These are phyloP conservation scores for Tinamus guttatus DNA, from an alignment of 2,113 vertebrate genomes.

Conservation along the genomic window DNA sequence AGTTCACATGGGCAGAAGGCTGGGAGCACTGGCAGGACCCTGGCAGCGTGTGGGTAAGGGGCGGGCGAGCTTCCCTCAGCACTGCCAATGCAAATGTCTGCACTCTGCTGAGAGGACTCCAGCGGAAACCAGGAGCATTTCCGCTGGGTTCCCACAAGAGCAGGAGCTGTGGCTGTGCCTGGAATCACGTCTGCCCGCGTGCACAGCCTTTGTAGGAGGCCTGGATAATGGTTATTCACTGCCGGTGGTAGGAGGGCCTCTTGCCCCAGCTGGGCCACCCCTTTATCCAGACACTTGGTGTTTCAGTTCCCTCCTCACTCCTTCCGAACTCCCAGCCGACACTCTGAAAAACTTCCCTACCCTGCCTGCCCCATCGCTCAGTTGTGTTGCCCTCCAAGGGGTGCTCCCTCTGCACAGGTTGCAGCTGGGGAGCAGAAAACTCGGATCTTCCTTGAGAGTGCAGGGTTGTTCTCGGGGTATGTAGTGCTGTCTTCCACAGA, in stretches of 20 bases:
- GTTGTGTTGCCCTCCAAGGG: background rate
- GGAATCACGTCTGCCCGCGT: constrained; percentile 59
- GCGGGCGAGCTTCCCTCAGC: background rate
- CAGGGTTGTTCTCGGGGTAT: background rate
- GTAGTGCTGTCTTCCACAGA: background rate
- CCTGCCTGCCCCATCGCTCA: background rate
- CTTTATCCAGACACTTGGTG: constrained; percentile 36
- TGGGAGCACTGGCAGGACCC: constrained; percentile 17
- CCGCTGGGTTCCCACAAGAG: constrained; percentile 47
- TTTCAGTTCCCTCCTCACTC: background rate
- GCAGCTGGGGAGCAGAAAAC: background rate
- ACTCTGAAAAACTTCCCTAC: background rate
- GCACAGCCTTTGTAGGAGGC: background rate
- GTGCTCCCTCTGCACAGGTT: too few relatives aligned
- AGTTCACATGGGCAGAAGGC: constrained; percentile 53
- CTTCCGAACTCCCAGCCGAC: background rate
- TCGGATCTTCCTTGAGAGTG: background rate
- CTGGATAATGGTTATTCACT: constrained; percentile 27
- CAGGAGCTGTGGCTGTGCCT: constrained; percentile 45
- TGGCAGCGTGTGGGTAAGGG: background rate
- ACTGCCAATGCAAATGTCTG: constrained; percentile 65
- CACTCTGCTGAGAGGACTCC: background rate
- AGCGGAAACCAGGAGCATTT: constrained; percentile 9
- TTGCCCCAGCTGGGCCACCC: fast-evolving
- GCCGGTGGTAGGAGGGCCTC: background rate